Base-by-base conservation (phyloP, 2,113 vertebrate species). In the Tricholaema leucomelas region DNA sequence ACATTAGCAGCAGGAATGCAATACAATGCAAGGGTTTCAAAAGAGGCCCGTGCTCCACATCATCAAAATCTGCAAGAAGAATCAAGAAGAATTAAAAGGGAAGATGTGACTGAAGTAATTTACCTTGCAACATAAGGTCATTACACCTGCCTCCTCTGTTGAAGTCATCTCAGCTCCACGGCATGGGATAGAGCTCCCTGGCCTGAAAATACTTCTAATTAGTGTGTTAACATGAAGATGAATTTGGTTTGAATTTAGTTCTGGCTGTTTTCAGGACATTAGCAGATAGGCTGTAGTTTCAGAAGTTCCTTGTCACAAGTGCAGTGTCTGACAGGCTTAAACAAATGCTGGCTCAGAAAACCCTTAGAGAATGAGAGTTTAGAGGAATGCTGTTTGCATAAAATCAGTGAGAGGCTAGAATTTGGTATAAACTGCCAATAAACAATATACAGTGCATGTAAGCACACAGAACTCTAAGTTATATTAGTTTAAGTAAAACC, bases 81-180 rank as follows among this genome's bases (percentile, higher is more conserved):
- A 90, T 88, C 65, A 87, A 87, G 65, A 86, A 93, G 48, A 93
- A 95, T 74, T 91, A 81, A 92, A 91, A 87, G 13, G 31, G 63
- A 33, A 61, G 33, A 33, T 52, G 67, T 87, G 38, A 71, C 56
- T 86, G 72, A 91, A 88, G 56, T 52, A 90, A 72, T 70, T 70
- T 54, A 81, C 72, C 63, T 80, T 74, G 35, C 44, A 87, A 77
- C 17, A 38, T 15, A 54, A 88, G 52, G 54, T 81, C 81, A n/a
- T 64, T 58, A 52, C 13, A 58, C 12, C 6, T 21, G 21, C 44
- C 31, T 87, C 44, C 44, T 25, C 63, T 81, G 18, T 23, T 87
- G 65, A 81, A 88, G 72, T 67, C 20, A 71, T 48, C 35, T 63
- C 30, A 76, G 27, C 55, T 83, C 59, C 3, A 2, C 74, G 23